These are phyloP conservation scores for Coreoperca whiteheadi DNA, from an alignment of 2,113 vertebrate genomes.

Conservation along the genomic window DNA sequence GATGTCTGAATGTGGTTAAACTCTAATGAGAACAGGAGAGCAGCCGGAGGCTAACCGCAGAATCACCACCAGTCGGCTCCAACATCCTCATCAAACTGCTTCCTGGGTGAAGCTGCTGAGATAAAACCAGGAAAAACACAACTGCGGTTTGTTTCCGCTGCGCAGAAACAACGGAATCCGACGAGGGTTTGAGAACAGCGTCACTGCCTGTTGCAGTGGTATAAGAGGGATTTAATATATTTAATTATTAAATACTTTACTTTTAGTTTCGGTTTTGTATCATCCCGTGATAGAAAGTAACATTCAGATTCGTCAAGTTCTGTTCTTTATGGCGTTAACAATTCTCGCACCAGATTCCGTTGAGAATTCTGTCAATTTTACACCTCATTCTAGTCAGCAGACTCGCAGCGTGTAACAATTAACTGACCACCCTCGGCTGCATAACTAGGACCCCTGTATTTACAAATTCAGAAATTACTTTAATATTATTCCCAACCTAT, in stretches of 20 bases:
- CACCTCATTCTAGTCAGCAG: rapidly evolving
- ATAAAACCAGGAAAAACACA: neutral
- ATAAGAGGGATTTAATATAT: too few relatives aligned
- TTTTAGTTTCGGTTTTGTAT: neutral
- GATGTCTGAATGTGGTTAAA: too few relatives aligned
- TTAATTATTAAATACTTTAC: neutral
- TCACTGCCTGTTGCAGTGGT: neutral
- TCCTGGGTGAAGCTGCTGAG: neutral
- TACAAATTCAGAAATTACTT: neutral
- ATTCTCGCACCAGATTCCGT: neutral
- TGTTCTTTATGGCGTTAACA: neutral
- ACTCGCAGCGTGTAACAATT: neutral
- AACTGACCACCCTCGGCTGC: rapidly evolving
- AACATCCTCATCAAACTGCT: neutral
- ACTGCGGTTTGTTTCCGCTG: neutral
- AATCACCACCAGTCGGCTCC: neutral
- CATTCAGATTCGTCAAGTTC: neutral
- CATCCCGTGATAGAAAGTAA: neutral
- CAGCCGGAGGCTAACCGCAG: neutral
- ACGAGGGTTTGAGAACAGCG: neutral
- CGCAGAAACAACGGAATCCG: neutral
- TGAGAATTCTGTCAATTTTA: neutral
- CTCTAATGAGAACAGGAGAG: too few relatives aligned
- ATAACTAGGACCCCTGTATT: neutral
- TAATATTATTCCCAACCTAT: too few relatives aligned